phyloP scores from a whole-genome alignment of 2,113 vertebrate species.

The Macaca mulatta region DNA sequence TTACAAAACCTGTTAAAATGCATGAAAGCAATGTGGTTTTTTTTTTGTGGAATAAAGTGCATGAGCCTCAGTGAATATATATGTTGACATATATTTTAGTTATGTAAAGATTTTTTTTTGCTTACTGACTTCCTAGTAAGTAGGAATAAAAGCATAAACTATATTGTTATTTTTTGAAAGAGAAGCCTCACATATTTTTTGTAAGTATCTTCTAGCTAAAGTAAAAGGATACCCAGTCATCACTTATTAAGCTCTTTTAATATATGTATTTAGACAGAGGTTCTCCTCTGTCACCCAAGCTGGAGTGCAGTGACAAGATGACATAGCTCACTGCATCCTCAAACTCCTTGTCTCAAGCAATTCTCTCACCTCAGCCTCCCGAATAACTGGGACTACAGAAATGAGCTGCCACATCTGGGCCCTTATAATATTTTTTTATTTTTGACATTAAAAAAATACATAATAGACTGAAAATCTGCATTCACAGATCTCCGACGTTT shows the following conservation, averaged over 20 bases:
- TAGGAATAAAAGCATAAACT: not conserved
- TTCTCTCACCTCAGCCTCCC: too few relatives aligned
- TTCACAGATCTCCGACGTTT: not conserved
- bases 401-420: too few relatives aligned
- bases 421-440: not conserved
- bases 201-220: not conserved
- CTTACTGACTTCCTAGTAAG: not conserved
- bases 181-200: not conserved
- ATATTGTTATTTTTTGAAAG: not conserved
- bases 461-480: not conserved
- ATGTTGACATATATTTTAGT: not conserved
- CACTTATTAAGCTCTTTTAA: not conserved
- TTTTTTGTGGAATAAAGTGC: not conserved
- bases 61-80: not conserved
- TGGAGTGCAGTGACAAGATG: too few relatives aligned
- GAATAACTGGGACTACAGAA: too few relatives aligned
- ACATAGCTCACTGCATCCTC: too few relatives aligned
- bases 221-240: not conserved
- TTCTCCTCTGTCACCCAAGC: too few relatives aligned
- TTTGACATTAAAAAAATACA: not conserved
- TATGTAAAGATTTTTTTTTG: not conserved
- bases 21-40: not conserved
- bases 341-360: too few relatives aligned
- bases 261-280: not conserved
- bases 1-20: not conserved